These are phyloP conservation scores for Phalacrocorax aristotelis DNA, from an alignment of 2,113 vertebrate genomes.

Conservation along the genomic window DNA sequence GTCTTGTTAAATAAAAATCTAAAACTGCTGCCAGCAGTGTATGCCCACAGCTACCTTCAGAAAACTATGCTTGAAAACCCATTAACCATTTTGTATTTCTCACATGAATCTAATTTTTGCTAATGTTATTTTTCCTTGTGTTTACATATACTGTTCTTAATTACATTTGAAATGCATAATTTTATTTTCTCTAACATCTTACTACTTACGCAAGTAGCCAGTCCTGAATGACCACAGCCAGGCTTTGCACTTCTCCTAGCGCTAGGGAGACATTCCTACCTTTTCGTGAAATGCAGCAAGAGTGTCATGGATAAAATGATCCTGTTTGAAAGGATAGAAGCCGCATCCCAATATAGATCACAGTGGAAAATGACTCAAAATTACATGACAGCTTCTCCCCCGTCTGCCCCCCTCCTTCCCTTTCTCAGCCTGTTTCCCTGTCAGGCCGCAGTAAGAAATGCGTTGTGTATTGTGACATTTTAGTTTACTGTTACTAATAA, in stretches of 20 bases:
- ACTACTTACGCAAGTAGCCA: background rate
- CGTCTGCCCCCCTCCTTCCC: background rate
- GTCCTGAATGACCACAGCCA: background rate
- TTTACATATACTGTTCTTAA: conserved; percentile 45
- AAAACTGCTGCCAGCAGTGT: background rate
- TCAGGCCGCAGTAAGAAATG: background rate
- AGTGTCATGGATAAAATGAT: conserved; percentile 54
- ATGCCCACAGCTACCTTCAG: background rate
- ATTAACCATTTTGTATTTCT: conserved; percentile 44
- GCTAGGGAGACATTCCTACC: background rate
- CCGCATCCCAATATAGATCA: conserved; percentile 46
- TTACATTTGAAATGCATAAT: conserved; percentile 23
- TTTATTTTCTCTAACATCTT: conserved; percentile 56
- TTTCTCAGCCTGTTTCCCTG: background rate
- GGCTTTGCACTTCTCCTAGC: conserved; percentile 25
- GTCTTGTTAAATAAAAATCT: background rate
- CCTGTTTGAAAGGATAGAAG: conserved; percentile 35
- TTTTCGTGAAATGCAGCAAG: conserved; percentile 33
- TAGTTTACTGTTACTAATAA: conserved; percentile 50
- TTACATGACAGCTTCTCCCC: conserved; percentile 1
- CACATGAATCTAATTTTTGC: conserved; percentile 33
- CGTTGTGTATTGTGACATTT: background rate
- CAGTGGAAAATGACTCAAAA: conserved; percentile 70
- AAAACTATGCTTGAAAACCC: conserved; percentile 8
- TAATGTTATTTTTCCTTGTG: conserved; percentile 35